Evolutionary conservation across 2,888 invertebrate genomes (phyloP).

Genomic region (Trichopoda pennipes): DNA sequence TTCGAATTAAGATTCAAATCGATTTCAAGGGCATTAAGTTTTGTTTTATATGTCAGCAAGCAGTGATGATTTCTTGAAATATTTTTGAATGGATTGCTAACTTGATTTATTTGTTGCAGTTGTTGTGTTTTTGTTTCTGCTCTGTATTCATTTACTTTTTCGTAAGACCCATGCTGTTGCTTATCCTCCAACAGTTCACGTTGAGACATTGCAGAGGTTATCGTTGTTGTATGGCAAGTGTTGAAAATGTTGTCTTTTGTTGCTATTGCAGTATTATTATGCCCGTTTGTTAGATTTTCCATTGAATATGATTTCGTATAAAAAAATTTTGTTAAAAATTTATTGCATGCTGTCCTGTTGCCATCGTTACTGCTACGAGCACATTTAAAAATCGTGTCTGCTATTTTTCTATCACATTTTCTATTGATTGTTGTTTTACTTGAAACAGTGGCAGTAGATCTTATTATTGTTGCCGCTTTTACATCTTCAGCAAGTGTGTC

Average conservation of each 20-base stretch:
- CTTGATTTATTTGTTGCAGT: constrained; percentile 57
- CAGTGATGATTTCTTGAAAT: constrained; percentile 39
- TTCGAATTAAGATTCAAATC: constrained; percentile 60
- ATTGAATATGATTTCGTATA: constrained; percentile 81
- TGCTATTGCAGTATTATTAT: constrained; percentile 44
- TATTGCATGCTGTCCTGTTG: constrained; percentile 74
- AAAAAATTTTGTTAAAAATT: constrained; percentile 82
- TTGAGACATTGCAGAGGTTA: constrained; percentile 62
- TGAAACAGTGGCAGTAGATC: background rate
- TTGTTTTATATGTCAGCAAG: constrained; percentile 50
- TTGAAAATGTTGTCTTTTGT: constrained; percentile 17
- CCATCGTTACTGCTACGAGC: constrained; percentile 70
- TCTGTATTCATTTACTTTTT: constrained; percentile 3
- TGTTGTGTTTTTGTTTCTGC: constrained; percentile 15
- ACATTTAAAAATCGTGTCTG: constrained; percentile 49
- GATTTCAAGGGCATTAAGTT: constrained; percentile 56
- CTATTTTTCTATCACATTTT: constrained; percentile 34
- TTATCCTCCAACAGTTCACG: constrained; percentile 25
- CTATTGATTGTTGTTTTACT: constrained; percentile 23
- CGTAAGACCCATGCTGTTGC: background rate
- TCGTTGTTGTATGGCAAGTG: constrained; percentile 41
- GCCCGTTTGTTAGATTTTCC: constrained; percentile 80
- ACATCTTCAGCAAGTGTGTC: constrained; percentile 25
- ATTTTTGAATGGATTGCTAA: constrained; percentile 58
- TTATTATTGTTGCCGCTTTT: constrained; percentile 39